Evolutionary conservation across 2,888 invertebrate species (phyloP).

Genomic region (Stenchaetothrips biformis): DNA sequence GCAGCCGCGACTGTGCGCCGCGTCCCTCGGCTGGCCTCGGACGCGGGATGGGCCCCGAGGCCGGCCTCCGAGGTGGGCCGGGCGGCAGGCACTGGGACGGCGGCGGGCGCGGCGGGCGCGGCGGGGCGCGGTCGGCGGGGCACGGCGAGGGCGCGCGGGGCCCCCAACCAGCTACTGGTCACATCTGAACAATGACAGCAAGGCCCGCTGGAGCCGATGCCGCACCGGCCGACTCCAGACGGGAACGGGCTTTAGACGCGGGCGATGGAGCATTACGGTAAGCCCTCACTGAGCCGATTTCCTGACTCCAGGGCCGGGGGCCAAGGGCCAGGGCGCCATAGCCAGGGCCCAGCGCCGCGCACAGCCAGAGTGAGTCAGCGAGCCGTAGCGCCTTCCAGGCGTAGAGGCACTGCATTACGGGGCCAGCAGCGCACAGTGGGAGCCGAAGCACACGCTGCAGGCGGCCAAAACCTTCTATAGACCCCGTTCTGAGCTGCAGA

Average conservation of each 20-base stretch:
- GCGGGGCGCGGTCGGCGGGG: too few relatives aligned
- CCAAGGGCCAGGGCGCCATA: too few relatives aligned
- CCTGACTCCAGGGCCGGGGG: too few relatives aligned
- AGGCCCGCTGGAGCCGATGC: background rate
- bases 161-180: background rate
- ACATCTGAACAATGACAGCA: conserved; percentile 18
- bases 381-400: too few relatives aligned
- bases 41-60: background rate
- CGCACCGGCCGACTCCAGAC: background rate
- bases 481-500: too few relatives aligned
- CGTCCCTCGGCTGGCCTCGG: background rate
- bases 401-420: too few relatives aligned
- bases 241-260: background rate
- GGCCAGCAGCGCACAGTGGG: too few relatives aligned
- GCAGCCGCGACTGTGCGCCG: background rate
- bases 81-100: background rate
- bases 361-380: too few relatives aligned
- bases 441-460: too few relatives aligned
- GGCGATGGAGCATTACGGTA: background rate
- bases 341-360: too few relatives aligned
- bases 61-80: background rate
- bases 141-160: too few relatives aligned
- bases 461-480: too few relatives aligned
- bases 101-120: background rate
- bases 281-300: background rate